phyloP scores from a whole-genome alignment of 37 sponge, comb jelly and placozoan species.

The Aplysina aerophoba region DNA sequence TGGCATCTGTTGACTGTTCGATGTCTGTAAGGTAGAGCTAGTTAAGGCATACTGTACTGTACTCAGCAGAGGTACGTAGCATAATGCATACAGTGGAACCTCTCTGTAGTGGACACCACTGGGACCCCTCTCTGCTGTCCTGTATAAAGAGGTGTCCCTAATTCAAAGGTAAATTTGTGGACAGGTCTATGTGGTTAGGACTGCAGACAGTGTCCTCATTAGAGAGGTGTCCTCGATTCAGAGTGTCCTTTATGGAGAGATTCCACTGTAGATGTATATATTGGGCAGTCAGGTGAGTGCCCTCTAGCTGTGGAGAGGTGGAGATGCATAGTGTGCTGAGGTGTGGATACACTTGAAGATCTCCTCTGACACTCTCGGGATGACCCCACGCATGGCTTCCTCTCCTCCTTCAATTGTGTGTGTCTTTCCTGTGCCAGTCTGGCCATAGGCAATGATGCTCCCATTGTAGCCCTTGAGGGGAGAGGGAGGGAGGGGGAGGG shows the following conservation, averaged over 20 bases:
- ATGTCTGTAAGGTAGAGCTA: constrained; percentile 51
- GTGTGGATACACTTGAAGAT: constrained; percentile 81
- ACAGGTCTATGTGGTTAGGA: too few species aligned
- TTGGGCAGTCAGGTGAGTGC: too few species aligned
- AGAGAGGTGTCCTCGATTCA: too few species aligned
- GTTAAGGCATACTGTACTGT: neutral
- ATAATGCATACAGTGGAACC: neutral
- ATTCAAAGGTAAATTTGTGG: too few species aligned
- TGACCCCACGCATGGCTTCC: constrained; percentile 64
- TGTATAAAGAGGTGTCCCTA: too few species aligned
- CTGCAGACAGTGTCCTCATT: too few species aligned
- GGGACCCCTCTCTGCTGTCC: too few species aligned
- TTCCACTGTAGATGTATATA: too few species aligned
- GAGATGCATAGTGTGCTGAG: too few species aligned
- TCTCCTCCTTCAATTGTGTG: constrained; percentile 82
- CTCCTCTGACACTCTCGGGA: constrained; percentile 82
- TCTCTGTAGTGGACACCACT: too few species aligned
- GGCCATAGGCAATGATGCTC: constrained; percentile 93
- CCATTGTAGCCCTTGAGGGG: constrained; percentile 63
- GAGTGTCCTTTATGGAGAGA: too few species aligned
- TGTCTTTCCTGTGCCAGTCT: constrained; percentile 93
- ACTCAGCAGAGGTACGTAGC: neutral
- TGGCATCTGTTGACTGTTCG: constrained; percentile 55
- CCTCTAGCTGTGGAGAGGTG: too few species aligned
- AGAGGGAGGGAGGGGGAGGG: neutral